phyloP scores from a whole-genome alignment of 2,888 invertebrate species.

The Epistrophe eligans region DNA sequence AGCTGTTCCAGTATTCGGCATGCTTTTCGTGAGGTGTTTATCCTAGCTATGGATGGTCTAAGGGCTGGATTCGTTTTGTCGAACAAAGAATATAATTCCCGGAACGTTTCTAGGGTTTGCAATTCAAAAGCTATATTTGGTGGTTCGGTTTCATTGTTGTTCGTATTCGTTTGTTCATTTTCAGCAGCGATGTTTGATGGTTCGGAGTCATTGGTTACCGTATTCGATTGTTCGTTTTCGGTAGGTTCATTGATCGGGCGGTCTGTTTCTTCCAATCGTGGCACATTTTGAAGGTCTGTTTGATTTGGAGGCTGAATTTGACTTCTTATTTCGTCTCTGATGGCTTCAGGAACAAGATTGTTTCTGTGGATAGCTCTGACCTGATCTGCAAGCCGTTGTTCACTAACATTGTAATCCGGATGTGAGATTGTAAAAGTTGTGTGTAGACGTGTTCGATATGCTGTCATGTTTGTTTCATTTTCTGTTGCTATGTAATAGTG shows the following conservation, averaged over 20 bases:
- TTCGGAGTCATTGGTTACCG: too few relatives aligned
- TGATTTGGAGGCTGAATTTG: background rate
- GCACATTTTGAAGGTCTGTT: background rate
- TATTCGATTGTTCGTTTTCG: background rate
- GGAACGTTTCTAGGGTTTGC: background rate
- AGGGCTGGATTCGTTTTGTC: background rate
- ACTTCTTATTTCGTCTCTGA: background rate
- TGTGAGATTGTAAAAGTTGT: background rate
- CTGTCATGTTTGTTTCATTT: background rate
- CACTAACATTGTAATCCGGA: background rate
- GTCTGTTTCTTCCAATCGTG: background rate
- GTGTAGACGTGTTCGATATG: conserved; percentile 5
- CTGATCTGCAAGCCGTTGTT: background rate
- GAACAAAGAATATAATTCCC: background rate
- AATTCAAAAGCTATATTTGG: background rate
- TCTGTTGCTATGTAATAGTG: background rate
- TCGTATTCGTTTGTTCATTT: too few relatives aligned
- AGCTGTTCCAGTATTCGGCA: too few relatives aligned
- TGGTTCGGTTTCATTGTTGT: background rate
- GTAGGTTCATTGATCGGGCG: background rate
- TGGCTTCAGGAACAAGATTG: background rate
- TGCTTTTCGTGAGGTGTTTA: too few relatives aligned
- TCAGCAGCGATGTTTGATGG: too few relatives aligned
- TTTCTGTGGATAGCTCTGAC: background rate
- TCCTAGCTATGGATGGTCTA: too few relatives aligned